Base-by-base conservation (phyloP, 2,888 invertebrate genomes). In the Cynaeus angustus region DNA sequence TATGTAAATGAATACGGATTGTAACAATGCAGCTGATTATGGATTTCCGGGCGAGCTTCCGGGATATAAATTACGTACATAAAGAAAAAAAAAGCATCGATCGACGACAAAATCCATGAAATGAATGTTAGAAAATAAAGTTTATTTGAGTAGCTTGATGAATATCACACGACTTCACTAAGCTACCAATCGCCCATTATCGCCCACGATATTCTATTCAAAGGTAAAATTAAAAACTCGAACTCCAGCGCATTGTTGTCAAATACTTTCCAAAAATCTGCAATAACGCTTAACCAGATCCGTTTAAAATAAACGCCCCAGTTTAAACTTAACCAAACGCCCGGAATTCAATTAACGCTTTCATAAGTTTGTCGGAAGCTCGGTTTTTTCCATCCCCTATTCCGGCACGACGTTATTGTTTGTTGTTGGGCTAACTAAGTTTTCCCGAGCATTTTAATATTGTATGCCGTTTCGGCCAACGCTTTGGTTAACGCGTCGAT, bases 331-430 rank as follows among this genome's bases (percentile, higher is more conserved):
- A 58, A 59, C 59, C 30, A 59, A 59, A 59, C 59, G 33, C 14
- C 46, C 33, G 46, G 59, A 59, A 59, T 59, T 59, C 59, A 59
- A 59, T 59, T 59, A 59, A 59, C 46, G 59, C 59, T 59, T 59
- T 46, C 46, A 59, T 59, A 59, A 59, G 59, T 46, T 59, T 7
- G 14, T 41, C 12, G 55, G 30, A 41, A 56, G 43, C 43, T 53
- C 28, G 13, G 7, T 37, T 58, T 59, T 46, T 14, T n/a, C 12
- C 12, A 12, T 10, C n/a, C 28, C 50, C n/a, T 10, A n/a, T 48
- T 21, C 13, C 43, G 10, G 26, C 13, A 37, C 13, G 26, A 37
- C 13, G 30, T 30, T 52, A 52, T 52, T 52, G 52, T 52, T 52
- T 46, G 46, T 46, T 46, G 16, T 46, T n/a, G 26, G 6, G 46